A percentile compares a stretch with the other conserved stretches of the same genome.
Conservation (phyloP, 2,113 vertebrate genomes). For the Arenaria interpres region DNA sequence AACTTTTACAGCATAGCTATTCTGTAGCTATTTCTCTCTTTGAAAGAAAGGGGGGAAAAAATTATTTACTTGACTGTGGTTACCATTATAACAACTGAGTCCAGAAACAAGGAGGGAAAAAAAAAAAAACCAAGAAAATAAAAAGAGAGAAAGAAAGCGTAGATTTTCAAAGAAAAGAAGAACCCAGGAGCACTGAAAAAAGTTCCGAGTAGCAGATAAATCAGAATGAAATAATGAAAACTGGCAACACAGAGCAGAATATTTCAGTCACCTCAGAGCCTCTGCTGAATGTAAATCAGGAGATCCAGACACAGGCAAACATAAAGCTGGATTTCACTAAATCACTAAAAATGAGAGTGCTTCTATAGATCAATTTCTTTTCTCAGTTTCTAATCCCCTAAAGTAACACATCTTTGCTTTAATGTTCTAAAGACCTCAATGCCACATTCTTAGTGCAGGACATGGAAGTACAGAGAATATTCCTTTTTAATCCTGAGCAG, state of each 20-base stretch:
- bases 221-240: not conserved
- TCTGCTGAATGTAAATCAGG: not conserved
- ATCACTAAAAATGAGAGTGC: not conserved
- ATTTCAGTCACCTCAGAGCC: not conserved
- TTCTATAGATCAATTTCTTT: not conserved
- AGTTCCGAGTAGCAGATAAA: not conserved
- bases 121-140: accelerated
- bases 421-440: not conserved
- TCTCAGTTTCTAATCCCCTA: not conserved
- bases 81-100: not conserved
- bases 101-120: not conserved
- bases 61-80: not conserved
- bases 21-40: not conserved
- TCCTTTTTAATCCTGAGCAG: not conserved
- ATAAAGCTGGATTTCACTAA: not conserved
- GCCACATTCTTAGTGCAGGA: not conserved
- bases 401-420: not conserved
- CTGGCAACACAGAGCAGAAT: not conserved
- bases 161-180: not conserved
- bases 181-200: not conserved
- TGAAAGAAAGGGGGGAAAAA: not conserved
- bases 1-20: not conserved
- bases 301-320: not conserved
- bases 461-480: not conserved
- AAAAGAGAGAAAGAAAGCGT: not conserved